A percentile compares a stretch with the other conserved stretches of the same genome.
These are phyloP conservation scores for Phycodurus eques DNA, from an alignment of 2,113 vertebrate species.

Conservation along the genomic window DNA sequence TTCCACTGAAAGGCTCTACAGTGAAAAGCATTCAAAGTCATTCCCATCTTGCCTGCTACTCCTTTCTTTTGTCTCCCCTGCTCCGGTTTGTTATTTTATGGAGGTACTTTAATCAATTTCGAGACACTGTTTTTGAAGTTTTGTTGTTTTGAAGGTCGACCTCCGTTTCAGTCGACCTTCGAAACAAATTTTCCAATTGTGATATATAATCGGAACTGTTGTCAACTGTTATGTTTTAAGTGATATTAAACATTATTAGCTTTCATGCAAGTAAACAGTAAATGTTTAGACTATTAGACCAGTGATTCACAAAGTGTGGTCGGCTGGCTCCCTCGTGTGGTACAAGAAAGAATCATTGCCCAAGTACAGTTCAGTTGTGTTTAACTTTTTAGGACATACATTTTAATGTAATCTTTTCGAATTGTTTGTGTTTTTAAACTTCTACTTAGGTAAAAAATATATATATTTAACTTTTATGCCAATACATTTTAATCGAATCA, in stretches of 20 bases:
- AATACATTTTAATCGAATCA: no score
- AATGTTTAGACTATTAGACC: not conserved
- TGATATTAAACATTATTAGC: not conserved
- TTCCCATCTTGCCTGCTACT: conserved; percentile 10
- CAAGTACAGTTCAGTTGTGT: not conserved
- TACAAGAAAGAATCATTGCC: not conserved
- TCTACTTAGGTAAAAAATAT: not conserved
- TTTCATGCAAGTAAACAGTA: not conserved
- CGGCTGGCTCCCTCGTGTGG: not conserved
- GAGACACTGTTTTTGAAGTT: not conserved
- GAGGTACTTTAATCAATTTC: not conserved
- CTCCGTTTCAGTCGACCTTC: no score
- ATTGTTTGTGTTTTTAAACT: no score
- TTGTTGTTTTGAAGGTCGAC: no score
- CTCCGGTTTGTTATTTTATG: conserved; percentile 4
- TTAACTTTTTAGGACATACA: not conserved
- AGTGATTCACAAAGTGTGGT: not conserved
- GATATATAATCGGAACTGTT: not conserved
- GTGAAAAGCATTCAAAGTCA: conserved; percentile 13
- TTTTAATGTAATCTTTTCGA: no score
- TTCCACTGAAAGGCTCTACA: conserved; percentile 8
- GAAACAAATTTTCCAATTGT: not conserved
- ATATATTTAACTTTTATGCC: no score
- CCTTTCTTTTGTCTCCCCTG: not conserved
- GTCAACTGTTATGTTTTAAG: not conserved